These are phyloP conservation scores for Echinometra lucunter DNA, from an alignment of 53 echinoderm and acorn worm genomes.

Conservation along the genomic window DNA sequence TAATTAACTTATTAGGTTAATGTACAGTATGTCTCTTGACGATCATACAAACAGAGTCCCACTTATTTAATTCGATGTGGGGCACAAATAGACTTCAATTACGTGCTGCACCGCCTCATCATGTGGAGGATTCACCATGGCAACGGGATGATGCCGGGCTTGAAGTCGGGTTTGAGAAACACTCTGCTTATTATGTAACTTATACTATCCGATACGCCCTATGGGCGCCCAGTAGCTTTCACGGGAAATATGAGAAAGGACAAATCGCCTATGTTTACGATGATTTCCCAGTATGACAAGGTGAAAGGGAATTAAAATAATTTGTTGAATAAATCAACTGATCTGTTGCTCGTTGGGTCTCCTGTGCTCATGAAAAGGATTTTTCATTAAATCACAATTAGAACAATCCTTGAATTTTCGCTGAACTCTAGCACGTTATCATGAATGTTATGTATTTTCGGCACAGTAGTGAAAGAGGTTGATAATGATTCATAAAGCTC, in stretches of 20 bases:
- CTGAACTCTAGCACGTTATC: too few species aligned
- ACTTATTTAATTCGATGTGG: background rate
- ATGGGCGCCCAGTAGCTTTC: background rate
- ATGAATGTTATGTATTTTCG: too few species aligned
- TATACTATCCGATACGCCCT: background rate
- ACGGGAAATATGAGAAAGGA: background rate
- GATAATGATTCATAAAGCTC: too few species aligned
- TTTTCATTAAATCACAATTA: too few species aligned
- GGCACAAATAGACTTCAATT: background rate
- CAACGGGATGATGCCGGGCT: background rate
- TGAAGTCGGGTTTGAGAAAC: background rate
- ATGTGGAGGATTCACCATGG: background rate
- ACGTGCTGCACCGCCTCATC: background rate
- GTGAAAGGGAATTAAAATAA: too few species aligned
- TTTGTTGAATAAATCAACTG: too few species aligned
- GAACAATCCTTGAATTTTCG: too few species aligned
- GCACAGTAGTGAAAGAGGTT: too few species aligned
- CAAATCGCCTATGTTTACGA: background rate
- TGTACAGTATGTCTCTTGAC: background rate
- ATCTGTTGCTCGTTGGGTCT: too few species aligned
- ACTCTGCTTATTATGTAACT: background rate
- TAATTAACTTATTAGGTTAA: slow-evolving; percentile 23
- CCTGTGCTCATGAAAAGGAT: too few species aligned
- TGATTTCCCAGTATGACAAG: too few species aligned
- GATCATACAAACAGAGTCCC: slow-evolving; percentile 12